Evolutionary conservation across 2,888 invertebrate species (phyloP).

Genomic region (Luperina nickerlii): DNA sequence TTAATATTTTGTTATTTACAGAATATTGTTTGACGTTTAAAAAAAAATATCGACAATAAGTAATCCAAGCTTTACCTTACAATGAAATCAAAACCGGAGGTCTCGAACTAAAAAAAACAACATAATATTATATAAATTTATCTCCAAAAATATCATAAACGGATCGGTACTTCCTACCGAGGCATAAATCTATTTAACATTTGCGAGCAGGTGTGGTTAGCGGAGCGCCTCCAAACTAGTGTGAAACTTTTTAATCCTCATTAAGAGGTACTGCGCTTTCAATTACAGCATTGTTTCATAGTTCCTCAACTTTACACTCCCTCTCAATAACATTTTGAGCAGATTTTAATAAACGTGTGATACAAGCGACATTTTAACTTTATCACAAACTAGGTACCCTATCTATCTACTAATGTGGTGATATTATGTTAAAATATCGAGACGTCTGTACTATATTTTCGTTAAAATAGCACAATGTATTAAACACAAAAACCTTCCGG

Average conservation of each 20-base stretch:
- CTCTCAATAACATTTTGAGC: slow-evolving; percentile 11
- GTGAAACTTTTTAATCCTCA: slow-evolving; percentile 53
- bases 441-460: not conserved
- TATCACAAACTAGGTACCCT: not conserved
- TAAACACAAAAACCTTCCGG: not conserved
- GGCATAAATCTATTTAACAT: slow-evolving; percentile 3
- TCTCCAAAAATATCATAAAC: slow-evolving; percentile 5
- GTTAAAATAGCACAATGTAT: too few relatives aligned
- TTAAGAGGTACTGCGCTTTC: slow-evolving; percentile 54
- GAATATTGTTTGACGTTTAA: too few relatives aligned
- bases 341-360: slow-evolving; percentile 3
- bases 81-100: not conserved
- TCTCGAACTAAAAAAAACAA: not conserved
- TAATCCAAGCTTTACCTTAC: not conserved
- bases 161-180: not conserved
- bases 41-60: too few relatives aligned
- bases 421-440: not conserved
- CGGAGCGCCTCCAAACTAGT: slow-evolving; percentile 28
- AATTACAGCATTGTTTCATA: slow-evolving; percentile 54
- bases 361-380: not conserved
- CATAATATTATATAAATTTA: too few relatives aligned
- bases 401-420: not conserved
- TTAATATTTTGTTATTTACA: too few relatives aligned
- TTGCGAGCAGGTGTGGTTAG: slow-evolving; percentile 36
- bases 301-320: slow-evolving; percentile 21